Evolutionary conservation across 1,140 invertebrate genomes (phyloP), one percentile per base, ranked within the genome.

Genomic region (Leptonema lineaticorne): DNA sequence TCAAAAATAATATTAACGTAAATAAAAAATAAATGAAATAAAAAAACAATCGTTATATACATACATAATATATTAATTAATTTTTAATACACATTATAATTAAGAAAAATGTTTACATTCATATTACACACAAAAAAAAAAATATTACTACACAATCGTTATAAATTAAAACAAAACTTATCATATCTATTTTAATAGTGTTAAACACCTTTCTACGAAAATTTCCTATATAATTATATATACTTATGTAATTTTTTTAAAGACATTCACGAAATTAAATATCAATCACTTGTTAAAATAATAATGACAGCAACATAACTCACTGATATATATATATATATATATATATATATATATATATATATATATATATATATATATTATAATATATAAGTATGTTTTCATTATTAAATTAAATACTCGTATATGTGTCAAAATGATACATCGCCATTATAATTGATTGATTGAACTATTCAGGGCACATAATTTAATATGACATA

Each of bases 401-500:
- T 41, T 33, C 11, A 6, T 41, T 41, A 41, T 41, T 16, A n/a
- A n/a, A n/a, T 41, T 16, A 41, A 41, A 41, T 41, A 41, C 37
- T 41, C 37, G n/a, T n/a, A 41, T 41, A 41, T 16, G 37, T 16
- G 16, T 14, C 37, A n/a, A n/a, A n/a, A n/a, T n/a, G n/a, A 41
- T 41, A 14, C 9, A 41, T 41, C 11, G 37, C 16, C 37, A 41
- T 11, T 41, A 16, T 41, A 41, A 41, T n/a, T n/a, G n/a, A 45
- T 22, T 16, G 28, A 59, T 62, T 62, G 59, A 62, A 62, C 59
- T 62, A 26, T 24, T 62, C 59, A 45, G 59, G 59, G 59, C 59
- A 45, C 18, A 62, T 62, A 24, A 5, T 20, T 37, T 2, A 9
- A 14, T 33, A 28, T 59, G n/a, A 59, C 33, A 59, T 33, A 16